phyloP scores from a whole-genome alignment of 2,113 vertebrate genomes.

The Chiloscyllium plagiosum region DNA sequence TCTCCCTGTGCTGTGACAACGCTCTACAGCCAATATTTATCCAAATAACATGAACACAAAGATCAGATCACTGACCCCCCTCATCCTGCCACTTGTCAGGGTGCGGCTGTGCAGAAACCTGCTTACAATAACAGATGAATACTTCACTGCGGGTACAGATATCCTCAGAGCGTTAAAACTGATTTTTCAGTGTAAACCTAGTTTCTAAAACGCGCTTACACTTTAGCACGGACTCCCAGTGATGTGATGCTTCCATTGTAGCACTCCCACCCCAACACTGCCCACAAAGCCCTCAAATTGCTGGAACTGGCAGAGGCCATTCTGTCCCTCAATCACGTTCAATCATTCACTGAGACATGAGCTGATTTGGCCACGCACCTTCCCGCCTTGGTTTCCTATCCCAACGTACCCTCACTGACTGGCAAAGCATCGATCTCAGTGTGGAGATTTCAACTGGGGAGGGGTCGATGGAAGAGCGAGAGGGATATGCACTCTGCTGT shows the following conservation, averaged over 20 bases:
- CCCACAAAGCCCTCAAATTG: not conserved
- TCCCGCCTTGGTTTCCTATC: not conserved
- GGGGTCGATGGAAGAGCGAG: not conserved
- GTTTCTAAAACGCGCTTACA: not conserved
- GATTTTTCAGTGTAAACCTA: not conserved
- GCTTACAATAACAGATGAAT: not conserved
- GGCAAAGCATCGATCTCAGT: not conserved
- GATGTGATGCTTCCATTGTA: not conserved
- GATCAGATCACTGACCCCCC: too few relatives aligned
- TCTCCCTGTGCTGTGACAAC: not conserved
- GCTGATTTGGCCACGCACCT: not conserved
- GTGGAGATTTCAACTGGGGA: not conserved
- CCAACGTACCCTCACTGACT: not conserved
- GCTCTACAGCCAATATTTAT: not conserved
- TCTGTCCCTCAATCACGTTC: not conserved
- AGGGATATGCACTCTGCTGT: not conserved
- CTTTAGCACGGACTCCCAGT: too few relatives aligned
- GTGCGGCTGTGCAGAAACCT: not conserved
- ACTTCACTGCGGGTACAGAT: not conserved
- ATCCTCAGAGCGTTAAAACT: not conserved
- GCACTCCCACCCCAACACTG: not conserved
- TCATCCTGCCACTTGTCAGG: not conserved
- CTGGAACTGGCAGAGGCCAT: not conserved
- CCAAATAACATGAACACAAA: not conserved
- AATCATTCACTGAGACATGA: not conserved